These are phyloP conservation scores for Cyphomyrus plagiostoma DNA, from an alignment of 2,113 vertebrate genomes.

Conservation along the genomic window DNA sequence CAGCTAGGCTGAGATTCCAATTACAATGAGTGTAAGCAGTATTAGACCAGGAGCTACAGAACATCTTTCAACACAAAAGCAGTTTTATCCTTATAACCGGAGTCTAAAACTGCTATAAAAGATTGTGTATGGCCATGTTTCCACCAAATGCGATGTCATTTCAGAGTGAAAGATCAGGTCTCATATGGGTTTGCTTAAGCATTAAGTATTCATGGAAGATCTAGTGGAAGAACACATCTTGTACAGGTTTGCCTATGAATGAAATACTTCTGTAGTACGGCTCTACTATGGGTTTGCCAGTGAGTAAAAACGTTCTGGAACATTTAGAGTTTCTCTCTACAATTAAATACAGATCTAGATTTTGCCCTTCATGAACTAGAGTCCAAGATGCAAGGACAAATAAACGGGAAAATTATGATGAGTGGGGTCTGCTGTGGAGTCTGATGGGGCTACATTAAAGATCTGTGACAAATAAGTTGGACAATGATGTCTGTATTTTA, in stretches of 20 bases:
- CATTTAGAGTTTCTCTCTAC: background rate
- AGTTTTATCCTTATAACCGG: background rate
- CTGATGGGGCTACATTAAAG: background rate
- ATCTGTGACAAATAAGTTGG: background rate
- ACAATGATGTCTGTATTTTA: slow-evolving; percentile 38
- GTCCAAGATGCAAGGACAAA: background rate
- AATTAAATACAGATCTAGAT: background rate
- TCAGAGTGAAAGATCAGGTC: background rate
- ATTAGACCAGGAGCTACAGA: background rate
- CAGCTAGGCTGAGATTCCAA: background rate
- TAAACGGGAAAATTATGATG: background rate
- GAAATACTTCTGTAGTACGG: background rate
- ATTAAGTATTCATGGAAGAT: background rate
- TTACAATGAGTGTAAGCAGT: background rate
- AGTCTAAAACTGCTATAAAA: background rate
- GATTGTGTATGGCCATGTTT: background rate
- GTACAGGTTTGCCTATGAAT: background rate
- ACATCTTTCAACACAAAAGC: background rate
- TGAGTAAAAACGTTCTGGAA: background rate
- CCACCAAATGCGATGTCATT: background rate
- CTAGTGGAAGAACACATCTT: background rate
- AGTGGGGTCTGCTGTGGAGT: background rate
- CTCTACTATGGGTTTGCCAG: background rate
- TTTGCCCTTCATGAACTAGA: background rate
- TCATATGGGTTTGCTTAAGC: background rate